Base-by-base conservation (phyloP, 23 tunicate genomes). In the Botrylloides violaceus region DNA sequence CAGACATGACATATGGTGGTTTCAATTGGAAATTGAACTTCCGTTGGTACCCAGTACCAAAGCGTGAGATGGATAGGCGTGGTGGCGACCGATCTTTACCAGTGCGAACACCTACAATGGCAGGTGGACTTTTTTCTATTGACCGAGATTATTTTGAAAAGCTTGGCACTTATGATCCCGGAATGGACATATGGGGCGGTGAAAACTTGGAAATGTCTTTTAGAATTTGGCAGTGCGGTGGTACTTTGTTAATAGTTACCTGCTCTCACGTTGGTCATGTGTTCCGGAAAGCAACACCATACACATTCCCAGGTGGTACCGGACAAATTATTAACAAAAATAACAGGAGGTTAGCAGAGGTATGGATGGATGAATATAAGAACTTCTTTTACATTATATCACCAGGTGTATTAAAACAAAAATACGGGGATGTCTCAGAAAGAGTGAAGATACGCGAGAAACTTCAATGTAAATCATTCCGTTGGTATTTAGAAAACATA, bases 141-240 rank as follows among this genome's bases (percentile, higher is more conserved):
- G 98, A 94, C 64, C 71, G 88, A 2, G 76, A 72, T 66, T 94
- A 94, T 70, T 94, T 94, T 73, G 80, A 65, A 34, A 63, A 86
- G 66, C 47, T 94, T 50, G 98, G 98, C 9, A 81, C 95, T 24
- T 86, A 86, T 30, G 98, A 92, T 47, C 70, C 98, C 4, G 98
- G 98, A 4, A 92, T 92, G 98, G 98, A 92, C 71, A 92, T 92
- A 30, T 92, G 98, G 98, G 98, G 98, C 23, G 98, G 98, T 1
- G 98, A 86, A 77, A 86, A 94, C 61, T 70, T 94, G 66, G 98
- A 94, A 58, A 94, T 94, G 83, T 85, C 94, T 6, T 94, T 94
- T 49, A 55, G 88, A 33, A 94, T 94, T 27, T 94, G 98, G 98
- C 95, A 86, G 48, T 94, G 98, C 55, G 98, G 98, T 36, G 98